Percentiles rank a stretch among this genome's conserved stretches.
These are phyloP conservation scores for Anorthoa munda DNA, from an alignment of 2,888 invertebrate genomes.

Conservation along the genomic window DNA sequence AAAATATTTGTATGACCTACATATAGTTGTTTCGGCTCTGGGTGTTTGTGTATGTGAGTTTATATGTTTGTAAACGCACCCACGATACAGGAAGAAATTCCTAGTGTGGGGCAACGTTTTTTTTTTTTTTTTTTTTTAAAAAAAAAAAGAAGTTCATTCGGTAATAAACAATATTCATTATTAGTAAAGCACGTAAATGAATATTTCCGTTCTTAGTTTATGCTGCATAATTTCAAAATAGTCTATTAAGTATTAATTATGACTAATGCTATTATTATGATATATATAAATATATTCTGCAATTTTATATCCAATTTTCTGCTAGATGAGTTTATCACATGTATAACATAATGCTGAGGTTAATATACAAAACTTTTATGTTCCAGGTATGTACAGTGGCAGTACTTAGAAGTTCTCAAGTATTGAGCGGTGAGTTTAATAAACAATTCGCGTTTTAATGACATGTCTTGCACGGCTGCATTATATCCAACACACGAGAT, in stretches of 20 bases:
- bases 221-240: conserved; percentile 11
- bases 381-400: conserved; percentile 64
- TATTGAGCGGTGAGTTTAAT: conserved; percentile 72
- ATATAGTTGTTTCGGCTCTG: no score
- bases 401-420: conserved; percentile 38
- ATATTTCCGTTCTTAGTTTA: conserved; percentile 11
- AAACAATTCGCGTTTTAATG: conserved; percentile 73
- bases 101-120: no score
- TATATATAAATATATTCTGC: conserved; percentile 14
- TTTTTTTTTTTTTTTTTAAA: no score
- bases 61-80: no score
- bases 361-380: conserved; percentile 48
- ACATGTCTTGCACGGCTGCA: conserved; percentile 71
- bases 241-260: conserved; percentile 23
- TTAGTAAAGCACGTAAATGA: conserved; percentile 2
- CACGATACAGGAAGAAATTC: no score
- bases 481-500: conserved; percentile 77
- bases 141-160: conserved; percentile 20
- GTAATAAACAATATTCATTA: conserved; percentile 32
- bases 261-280: conserved; percentile 1
- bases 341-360: conserved; percentile 14
- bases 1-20: no score
- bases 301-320: conserved; percentile 10
- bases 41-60: no score
- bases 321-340: conserved; percentile 12